phyloP scores from a whole-genome alignment of 2,888 invertebrate genomes.

The Allophyes oxyacanthae region DNA sequence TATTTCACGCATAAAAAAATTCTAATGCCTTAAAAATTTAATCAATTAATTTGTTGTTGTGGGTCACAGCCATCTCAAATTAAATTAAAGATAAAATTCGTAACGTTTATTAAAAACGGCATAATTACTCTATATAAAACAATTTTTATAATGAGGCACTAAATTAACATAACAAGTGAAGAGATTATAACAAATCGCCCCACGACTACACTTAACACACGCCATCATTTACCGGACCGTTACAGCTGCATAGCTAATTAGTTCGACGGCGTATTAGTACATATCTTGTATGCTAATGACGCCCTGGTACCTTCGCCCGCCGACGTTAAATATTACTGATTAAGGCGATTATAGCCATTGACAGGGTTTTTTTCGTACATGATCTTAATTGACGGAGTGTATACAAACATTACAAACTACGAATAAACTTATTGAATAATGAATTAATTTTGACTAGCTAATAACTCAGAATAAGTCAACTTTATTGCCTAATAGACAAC shows the following conservation, averaged over 20 bases:
- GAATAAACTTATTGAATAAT: too few species aligned
- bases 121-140: too few species aligned
- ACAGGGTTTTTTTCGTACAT: neutral
- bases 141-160: conserved; percentile 1
- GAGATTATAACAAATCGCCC: conserved; percentile 30
- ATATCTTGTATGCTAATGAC: conserved; percentile 46
- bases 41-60: neutral
- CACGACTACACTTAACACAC: conserved; percentile 22
- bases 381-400: conserved; percentile 11
- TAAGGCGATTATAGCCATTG: conserved; percentile 31
- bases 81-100: too few species aligned
- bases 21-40: too few species aligned
- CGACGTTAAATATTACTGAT: conserved; percentile 46
- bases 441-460: too few species aligned
- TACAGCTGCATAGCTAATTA: conserved; percentile 43
- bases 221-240: conserved; percentile 30
- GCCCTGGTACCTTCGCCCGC: conserved; percentile 21
- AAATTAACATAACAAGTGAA: conserved; percentile 26
- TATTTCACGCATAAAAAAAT: too few species aligned
- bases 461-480: too few species aligned
- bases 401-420: neutral
- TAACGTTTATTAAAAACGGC: too few species aligned
- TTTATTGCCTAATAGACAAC: too few species aligned
- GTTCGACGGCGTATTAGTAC: conserved; percentile 7
- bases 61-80: too few species aligned